A percentile compares a stretch with the other conserved stretches of the same genome.
Conservation (phyloP, 2,888 invertebrate species). For the Cataglyphis altisquamis region DNA sequence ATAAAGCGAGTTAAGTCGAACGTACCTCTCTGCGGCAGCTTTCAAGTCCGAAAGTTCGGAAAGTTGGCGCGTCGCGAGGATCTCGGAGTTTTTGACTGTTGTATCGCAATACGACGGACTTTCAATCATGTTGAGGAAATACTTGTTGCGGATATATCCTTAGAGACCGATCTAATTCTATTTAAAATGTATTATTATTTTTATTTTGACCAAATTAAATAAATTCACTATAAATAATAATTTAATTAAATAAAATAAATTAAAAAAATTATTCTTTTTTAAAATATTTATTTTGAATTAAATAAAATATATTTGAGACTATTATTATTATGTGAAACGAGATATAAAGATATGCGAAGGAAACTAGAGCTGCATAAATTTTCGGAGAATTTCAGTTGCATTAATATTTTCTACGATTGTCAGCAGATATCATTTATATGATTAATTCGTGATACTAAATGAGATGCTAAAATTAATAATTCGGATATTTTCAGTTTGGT, state of each 20-base stretch:
- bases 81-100: constrained; percentile 39
- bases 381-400: background rate
- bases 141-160: constrained; percentile 36
- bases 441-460: constrained; percentile 36
- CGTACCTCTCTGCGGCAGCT: constrained; percentile 37
- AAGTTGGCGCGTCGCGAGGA: constrained; percentile 24
- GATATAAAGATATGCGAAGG: background rate
- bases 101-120: background rate
- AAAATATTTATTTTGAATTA: background rate
- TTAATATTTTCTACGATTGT: constrained; percentile 17
- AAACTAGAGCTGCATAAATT: background rate
- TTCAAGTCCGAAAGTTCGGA: constrained; percentile 58
- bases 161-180: background rate
- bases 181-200: background rate
- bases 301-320: constrained; percentile 8
- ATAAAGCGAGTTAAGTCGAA: constrained; percentile 61
- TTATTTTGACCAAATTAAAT: background rate
- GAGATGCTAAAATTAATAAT: constrained; percentile 46
- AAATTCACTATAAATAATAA: background rate
- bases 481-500: constrained; percentile 38
- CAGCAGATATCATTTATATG: constrained; percentile 3
- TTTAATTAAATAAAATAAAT: background rate
- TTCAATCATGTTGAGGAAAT: background rate
- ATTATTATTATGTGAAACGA: background rate
- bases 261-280: background rate